phyloP scores from a whole-genome alignment of 2,113 vertebrate species.

The Condylura cristata region DNA sequence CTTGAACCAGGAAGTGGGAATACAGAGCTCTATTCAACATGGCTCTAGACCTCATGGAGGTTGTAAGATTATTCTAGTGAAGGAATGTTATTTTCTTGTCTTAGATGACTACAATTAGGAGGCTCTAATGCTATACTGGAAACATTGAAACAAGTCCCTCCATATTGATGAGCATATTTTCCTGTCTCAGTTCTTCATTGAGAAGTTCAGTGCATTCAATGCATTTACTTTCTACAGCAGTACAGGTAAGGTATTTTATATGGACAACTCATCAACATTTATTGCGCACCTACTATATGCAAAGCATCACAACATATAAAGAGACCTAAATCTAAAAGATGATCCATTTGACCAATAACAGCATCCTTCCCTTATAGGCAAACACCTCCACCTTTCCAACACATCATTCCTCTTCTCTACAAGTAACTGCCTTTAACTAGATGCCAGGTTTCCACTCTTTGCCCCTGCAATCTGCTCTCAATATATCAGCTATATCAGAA shows the following conservation, averaged over 20 bases:
- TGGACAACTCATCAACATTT: not conserved
- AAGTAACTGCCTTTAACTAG: not conserved
- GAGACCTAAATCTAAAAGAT: not conserved
- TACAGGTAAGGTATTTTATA: slow-evolving; percentile 86
- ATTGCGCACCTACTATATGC: not conserved
- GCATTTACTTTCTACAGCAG: slow-evolving; percentile 96
- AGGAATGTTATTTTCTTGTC: slow-evolving; percentile 60
- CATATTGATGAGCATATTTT: slow-evolving; percentile 93
- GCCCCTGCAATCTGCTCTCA: not conserved
- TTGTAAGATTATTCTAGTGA: not conserved
- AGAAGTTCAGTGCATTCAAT: slow-evolving; percentile 94
- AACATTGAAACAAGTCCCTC: slow-evolving; percentile 95
- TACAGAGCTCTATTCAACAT: not conserved
- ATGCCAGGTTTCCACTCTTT: not conserved
- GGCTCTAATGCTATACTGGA: slow-evolving; percentile 96
- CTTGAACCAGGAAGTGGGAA: not conserved
- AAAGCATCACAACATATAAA: not conserved
- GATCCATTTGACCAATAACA: not conserved
- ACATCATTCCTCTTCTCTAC: not conserved
- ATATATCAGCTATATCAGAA: not conserved
- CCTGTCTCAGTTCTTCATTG: slow-evolving; percentile 94
- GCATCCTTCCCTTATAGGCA: not conserved
- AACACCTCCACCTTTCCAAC: not conserved
- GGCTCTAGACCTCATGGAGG: not conserved
- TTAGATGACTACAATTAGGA: slow-evolving; percentile 95